Percentiles rank a stretch among this genome's conserved stretches.
These are phyloP conservation scores for Neodiprion virginianus DNA, from an alignment of 1,140 invertebrate genomes.

Conservation along the genomic window DNA sequence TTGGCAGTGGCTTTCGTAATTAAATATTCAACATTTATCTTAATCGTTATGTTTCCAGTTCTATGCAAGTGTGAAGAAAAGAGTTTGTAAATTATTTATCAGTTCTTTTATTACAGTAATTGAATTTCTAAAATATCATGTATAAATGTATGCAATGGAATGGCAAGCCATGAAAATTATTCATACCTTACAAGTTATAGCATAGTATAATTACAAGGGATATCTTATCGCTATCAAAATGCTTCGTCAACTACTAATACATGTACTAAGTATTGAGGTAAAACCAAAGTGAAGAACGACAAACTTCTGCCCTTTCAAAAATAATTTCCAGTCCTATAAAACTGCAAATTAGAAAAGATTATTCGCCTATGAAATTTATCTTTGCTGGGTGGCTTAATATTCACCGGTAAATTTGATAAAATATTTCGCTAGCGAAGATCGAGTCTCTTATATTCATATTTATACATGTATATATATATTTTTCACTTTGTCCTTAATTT, in stretches of 20 bases:
- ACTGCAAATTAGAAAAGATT: not conserved
- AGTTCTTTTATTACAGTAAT: no score
- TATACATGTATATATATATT: not conserved
- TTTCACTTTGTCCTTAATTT: not conserved
- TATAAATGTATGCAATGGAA: not conserved
- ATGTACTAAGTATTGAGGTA: not conserved
- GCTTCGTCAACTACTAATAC: not conserved
- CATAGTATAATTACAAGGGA: not conserved
- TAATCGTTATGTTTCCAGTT: no score
- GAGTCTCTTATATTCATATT: not conserved
- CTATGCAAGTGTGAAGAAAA: no score
- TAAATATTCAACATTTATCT: no score
- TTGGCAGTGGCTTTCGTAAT: not conserved
- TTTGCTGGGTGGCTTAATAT: not conserved
- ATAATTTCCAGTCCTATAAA: not conserved
- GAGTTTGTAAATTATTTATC: no score
- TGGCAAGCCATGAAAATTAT: not conserved
- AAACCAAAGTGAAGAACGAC: not conserved
- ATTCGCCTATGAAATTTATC: not conserved
- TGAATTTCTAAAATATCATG: no score
- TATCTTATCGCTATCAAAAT: constrained; percentile 3
- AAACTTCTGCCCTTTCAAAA: not conserved
- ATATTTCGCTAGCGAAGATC: not conserved
- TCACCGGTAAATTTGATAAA: not conserved
- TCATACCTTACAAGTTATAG: not conserved